These are phyloP conservation scores for Diplolepis rosae DNA, from an alignment of 2,888 invertebrate species.

Conservation along the genomic window DNA sequence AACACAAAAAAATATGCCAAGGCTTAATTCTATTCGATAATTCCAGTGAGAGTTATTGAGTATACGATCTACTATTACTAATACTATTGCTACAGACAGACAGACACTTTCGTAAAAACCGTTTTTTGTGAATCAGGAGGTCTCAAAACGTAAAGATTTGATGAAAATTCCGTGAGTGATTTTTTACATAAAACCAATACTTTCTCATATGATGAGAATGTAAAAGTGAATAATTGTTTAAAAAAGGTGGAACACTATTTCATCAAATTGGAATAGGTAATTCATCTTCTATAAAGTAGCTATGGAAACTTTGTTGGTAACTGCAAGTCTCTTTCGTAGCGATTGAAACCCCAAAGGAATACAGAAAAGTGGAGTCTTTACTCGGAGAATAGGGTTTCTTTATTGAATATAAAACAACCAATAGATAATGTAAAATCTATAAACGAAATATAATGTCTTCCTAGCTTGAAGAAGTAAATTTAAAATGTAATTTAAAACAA, in stretches of 20 bases:
- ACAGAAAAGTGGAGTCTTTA: slow-evolving; percentile 21
- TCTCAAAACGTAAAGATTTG: too few relatives aligned
- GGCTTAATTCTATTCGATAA: too few relatives aligned
- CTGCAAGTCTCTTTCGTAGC: slow-evolving; percentile 1
- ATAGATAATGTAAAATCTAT: slow-evolving; percentile 6
- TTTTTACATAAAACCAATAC: too few relatives aligned
- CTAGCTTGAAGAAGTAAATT: neutral
- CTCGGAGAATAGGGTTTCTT: slow-evolving; percentile 9
- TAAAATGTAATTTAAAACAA: neutral
- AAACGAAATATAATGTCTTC: neutral
- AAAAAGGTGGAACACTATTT: too few relatives aligned
- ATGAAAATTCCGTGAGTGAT: too few relatives aligned
- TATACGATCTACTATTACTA: neutral
- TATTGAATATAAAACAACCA: slow-evolving; percentile 20
- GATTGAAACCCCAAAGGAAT: neutral
- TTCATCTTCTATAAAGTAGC: slow-evolving; percentile 1
- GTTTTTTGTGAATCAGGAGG: too few relatives aligned
- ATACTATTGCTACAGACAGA: too few relatives aligned
- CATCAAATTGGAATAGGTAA: slow-evolving; percentile 6
- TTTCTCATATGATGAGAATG: too few relatives aligned
- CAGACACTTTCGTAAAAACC: too few relatives aligned
- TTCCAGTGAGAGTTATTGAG: too few relatives aligned
- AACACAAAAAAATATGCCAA: too few relatives aligned
- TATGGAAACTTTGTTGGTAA: neutral
- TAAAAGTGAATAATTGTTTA: too few relatives aligned